A percentile compares a stretch with the other conserved stretches of the same genome.
Conservation (phyloP, 2,888 invertebrate genomes). For the Orchesella flavescens region DNA sequence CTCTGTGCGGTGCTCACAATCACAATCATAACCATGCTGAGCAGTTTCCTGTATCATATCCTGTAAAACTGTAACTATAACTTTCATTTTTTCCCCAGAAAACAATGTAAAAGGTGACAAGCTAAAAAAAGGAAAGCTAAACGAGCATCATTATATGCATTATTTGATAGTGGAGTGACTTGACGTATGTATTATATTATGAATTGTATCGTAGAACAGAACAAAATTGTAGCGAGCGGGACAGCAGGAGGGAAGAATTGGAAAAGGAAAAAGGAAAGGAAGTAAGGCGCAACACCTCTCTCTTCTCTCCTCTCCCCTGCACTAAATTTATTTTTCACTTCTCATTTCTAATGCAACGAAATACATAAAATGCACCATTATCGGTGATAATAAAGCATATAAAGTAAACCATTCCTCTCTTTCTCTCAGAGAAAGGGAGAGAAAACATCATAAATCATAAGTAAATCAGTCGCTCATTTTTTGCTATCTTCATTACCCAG, state of each 20-base stretch:
- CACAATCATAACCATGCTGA: no score
- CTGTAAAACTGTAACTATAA: neutral
- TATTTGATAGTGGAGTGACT: neutral
- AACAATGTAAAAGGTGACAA: slow-evolving; percentile 45
- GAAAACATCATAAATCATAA: slow-evolving; percentile 61
- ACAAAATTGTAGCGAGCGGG: no score
- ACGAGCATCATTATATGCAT: neutral
- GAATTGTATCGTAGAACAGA: no score
- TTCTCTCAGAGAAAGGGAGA: slow-evolving; percentile 17
- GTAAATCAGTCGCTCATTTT: slow-evolving; percentile 61
- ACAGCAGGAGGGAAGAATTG: slow-evolving; percentile 4
- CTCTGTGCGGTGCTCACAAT: no score
- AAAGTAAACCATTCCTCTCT: slow-evolving; percentile 42
- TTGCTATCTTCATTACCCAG: slow-evolving; percentile 62
- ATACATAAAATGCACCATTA: slow-evolving; percentile 45
- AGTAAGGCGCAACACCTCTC: neutral
- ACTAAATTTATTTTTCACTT: neutral
- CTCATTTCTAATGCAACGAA: neutral
- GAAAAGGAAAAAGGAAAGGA: neutral
- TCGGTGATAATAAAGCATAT: slow-evolving; percentile 56
- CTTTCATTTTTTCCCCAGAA: neutral
- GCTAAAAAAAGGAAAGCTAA: slow-evolving; percentile 6
- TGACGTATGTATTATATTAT: neutral
- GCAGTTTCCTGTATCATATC: no score
- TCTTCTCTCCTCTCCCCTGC: slow-evolving; percentile 1